Evolutionary conservation across 2,113 vertebrate species (phyloP).

Genomic region (Ameiurus melas): DNA sequence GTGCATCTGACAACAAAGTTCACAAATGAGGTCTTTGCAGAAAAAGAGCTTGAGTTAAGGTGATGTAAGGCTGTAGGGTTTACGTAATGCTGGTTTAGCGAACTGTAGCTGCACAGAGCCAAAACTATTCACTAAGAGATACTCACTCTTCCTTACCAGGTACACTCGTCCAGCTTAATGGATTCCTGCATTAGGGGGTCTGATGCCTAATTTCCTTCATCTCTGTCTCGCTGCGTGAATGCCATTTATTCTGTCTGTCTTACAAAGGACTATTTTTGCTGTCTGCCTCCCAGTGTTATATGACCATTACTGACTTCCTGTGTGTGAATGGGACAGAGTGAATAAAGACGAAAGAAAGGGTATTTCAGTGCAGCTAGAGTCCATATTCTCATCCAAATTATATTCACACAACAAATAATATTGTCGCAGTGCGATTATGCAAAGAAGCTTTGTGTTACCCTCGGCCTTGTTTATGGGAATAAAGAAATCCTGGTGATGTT

Average conservation of each 20-base stretch:
- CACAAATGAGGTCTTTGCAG: no score
- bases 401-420: not conserved
- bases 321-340: slow-evolving; percentile 14
- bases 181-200: slow-evolving; percentile 30
- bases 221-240: slow-evolving; percentile 8
- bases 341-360: not conserved
- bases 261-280: slow-evolving; percentile 27
- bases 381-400: not conserved
- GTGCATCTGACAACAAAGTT: not conserved
- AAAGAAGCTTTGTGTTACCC: not conserved
- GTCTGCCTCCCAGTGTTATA: not conserved
- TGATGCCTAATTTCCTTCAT: slow-evolving; percentile 40
- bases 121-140: not conserved
- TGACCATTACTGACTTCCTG: slow-evolving; percentile 40
- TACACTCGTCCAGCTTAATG: not conserved
- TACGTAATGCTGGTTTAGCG: not conserved
- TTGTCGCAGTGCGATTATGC: not conserved
- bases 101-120: not conserved
- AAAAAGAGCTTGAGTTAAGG: not conserved
- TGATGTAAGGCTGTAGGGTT: not conserved
- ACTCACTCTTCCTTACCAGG: not conserved
- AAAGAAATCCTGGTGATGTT: not conserved
- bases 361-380: no score
- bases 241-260: slow-evolving; percentile 30
- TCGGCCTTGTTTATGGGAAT: not conserved